Conservation (phyloP, 2,797 vertebrate species). For the Myripristis murdjan region DNA sequence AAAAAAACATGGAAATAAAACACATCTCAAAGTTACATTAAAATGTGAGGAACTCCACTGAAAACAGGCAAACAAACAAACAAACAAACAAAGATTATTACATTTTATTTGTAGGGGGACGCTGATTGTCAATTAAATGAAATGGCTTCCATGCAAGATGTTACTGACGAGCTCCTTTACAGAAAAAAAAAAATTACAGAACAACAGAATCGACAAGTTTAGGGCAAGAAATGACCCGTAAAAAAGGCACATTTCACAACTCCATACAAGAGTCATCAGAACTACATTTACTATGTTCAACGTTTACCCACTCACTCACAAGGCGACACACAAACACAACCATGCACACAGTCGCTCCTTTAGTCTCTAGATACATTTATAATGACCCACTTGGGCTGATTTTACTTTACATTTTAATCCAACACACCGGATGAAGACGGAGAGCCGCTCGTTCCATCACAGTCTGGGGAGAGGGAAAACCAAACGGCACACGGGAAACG, state of each 20-base stretch:
- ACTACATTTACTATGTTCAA: not conserved
- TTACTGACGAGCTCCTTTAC: slow-evolving; percentile 24
- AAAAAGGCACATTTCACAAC: slow-evolving; percentile 73
- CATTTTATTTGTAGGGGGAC: slow-evolving; percentile 44
- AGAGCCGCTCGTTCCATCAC: not conserved
- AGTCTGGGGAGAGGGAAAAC: not conserved
- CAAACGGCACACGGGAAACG: not conserved
- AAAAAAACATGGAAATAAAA: not conserved
- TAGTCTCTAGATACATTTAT: not conserved
- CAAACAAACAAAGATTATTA: not conserved
- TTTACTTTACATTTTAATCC: slow-evolving; percentile 5
- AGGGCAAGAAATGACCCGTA: slow-evolving; percentile 4
- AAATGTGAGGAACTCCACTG: not conserved
- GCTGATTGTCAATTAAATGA: slow-evolving; percentile 66
- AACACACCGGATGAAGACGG: not conserved
- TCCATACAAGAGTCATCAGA: slow-evolving; percentile 35
- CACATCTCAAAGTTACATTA: not conserved
- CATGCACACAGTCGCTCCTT: not conserved
- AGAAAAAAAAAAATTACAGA: slow-evolving; percentile 10
- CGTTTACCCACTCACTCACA: not conserved
- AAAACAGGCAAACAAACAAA: not conserved
- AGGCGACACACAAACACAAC: not conserved
- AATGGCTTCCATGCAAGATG: slow-evolving; percentile 56
- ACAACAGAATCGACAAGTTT: not conserved
- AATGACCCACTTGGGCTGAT: not conserved